Evolutionary conservation across 1,140 invertebrate genomes (phyloP).

Genomic region (Magallana angulata): DNA sequence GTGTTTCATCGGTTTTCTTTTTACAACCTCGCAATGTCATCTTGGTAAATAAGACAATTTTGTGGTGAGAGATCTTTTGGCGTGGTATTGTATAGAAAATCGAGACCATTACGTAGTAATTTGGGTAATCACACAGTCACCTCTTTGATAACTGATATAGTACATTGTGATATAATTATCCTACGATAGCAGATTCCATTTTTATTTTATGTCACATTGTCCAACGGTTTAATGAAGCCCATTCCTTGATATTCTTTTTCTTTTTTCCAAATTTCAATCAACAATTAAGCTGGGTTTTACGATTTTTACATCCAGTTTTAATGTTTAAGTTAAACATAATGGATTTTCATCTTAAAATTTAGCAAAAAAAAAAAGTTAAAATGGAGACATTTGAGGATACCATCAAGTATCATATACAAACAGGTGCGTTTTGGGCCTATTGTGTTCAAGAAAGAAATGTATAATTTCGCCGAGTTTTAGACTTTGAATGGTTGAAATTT

Average conservation of each 20-base stretch:
- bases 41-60: not conserved
- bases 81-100: not conserved
- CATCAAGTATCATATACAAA: slow-evolving; percentile 6
- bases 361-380: not conserved
- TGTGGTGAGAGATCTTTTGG: not conserved
- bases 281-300: slow-evolving; percentile 12
- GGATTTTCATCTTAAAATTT: not conserved
- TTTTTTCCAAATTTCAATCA: not conserved
- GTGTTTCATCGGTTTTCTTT: not conserved
- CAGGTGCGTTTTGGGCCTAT: not conserved
- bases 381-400: not conserved
- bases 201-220: not conserved
- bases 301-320: not conserved
- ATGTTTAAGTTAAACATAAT: slow-evolving; percentile 2
- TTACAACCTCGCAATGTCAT: slow-evolving; percentile 13
- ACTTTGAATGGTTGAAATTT: not conserved
- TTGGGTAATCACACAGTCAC: not conserved
- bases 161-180: not conserved
- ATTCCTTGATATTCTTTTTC: not conserved
- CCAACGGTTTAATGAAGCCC: not conserved
- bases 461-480: slow-evolving; percentile 17
- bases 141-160: slow-evolving; percentile 31
- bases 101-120: slow-evolving; percentile 8
- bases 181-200: not conserved
- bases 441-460: not conserved